Percentiles rank a stretch among this genome's conserved stretches.
Evolutionary conservation across 2,888 invertebrate genomes (phyloP).

Genomic region (Limnephilus lunatus): DNA sequence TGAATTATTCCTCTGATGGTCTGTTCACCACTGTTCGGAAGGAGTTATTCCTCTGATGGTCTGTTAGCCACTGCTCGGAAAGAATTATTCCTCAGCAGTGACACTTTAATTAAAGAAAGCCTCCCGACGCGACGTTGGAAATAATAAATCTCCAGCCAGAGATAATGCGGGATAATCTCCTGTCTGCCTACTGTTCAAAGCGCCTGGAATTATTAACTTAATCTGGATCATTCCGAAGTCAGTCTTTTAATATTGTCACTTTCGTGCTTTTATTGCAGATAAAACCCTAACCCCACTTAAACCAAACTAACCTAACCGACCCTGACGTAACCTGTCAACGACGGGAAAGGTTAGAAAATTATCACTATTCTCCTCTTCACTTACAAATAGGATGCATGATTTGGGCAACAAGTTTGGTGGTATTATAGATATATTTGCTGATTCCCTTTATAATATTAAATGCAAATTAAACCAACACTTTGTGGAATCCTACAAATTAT

Average conservation of each 20-base stretch:
- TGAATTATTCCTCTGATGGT: too few relatives aligned
- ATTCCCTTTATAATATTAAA: too few relatives aligned
- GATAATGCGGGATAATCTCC: conserved; percentile 23
- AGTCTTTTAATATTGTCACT: background rate
- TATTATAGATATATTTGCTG: too few relatives aligned
- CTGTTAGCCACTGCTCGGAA: background rate
- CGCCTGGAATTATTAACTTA: background rate
- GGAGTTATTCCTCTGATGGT: background rate
- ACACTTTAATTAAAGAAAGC: conserved; percentile 43
- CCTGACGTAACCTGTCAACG: background rate
- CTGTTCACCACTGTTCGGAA: background rate
- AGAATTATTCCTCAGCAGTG: conserved; percentile 20
- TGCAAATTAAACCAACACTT: too few relatives aligned
- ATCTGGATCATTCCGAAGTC: background rate
- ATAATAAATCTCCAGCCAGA: background rate
- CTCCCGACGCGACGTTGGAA: background rate
- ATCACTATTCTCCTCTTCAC: too few relatives aligned
- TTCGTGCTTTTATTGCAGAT: background rate
- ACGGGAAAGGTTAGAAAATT: background rate
- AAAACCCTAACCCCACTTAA: background rate
- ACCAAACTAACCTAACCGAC: background rate
- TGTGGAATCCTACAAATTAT: too few relatives aligned
- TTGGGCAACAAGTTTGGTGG: too few relatives aligned
- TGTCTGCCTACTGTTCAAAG: background rate
- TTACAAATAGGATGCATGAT: too few relatives aligned